Evolutionary conservation across 2,888 invertebrate genomes (phyloP), one percentile per base, ranked within the genome.

Genomic region (Sclerodermus sp.): DNA sequence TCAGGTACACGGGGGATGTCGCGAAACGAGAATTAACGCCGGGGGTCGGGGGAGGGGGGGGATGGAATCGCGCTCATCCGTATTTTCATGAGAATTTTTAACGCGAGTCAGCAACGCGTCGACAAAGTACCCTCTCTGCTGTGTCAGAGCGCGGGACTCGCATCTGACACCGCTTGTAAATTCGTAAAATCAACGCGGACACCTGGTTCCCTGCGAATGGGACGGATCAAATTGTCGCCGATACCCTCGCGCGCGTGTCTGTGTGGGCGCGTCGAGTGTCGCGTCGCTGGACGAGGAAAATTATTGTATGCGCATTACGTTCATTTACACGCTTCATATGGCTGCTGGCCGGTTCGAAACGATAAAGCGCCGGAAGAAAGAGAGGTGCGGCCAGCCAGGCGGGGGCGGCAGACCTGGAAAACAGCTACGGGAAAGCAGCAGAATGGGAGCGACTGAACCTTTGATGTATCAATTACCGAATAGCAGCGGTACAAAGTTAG

Each of bases 381-480:
- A 29, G 13, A 42, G 23, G 23, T 23, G 16, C n/a, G 37, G 47
- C 6, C 4, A 13, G 38, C 38, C 3, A 14, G 45, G 47, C 38
- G 42, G 18, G 29, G 50, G 38, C 31, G 39, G 39, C 47, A 42
- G 38, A 16, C 38, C 23, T 32, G 10, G 29, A 43, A 45, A 48
- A 38, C 46, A 46, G 39, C 49, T 42, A 53, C 53, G 53, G 56
- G 32, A 42, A 36, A 15, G 36, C 36, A 45, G 47, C 39, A 49
- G 46, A 42, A 34, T 42, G 39, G 31, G 42, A 50, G 45, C 53
- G 46, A 54, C 49, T 54, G 51, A 43, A 43, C 57, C 62, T 63
- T 61, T 63, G 61, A 63, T 59, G 61, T 63, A 61, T 63, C 61
- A 63, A 63, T 63, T 63, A 63, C 59, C 51, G 57, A 58, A 61